Conservation (phyloP, 2,888 invertebrate genomes). For the Leistus spinibarbis region DNA sequence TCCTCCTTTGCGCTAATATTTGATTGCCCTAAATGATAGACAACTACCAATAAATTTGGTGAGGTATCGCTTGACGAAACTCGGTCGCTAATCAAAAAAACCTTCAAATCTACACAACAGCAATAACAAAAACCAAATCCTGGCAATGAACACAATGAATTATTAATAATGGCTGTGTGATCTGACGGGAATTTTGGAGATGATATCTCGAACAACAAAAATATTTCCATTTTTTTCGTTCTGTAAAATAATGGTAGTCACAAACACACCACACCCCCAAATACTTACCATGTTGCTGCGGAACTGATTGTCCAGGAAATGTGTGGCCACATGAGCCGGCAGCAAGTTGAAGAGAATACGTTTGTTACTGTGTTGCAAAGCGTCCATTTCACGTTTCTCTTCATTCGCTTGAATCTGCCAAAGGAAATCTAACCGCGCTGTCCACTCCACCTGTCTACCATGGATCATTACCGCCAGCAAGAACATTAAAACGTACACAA, state of each 20-base stretch:
- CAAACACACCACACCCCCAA: slow-evolving; percentile 3
- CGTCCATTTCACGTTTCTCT: slow-evolving; percentile 91
- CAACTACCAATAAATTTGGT: neutral
- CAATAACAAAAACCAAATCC: slow-evolving; percentile 2
- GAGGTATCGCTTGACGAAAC: neutral
- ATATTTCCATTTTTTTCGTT: neutral
- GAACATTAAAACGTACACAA: slow-evolving; percentile 81
- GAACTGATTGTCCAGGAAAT: slow-evolving; percentile 89
- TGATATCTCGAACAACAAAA: slow-evolving; percentile 1
- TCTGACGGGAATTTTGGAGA: slow-evolving; percentile 19
- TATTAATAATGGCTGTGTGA: slow-evolving; percentile 10
- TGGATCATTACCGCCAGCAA: slow-evolving; percentile 84
- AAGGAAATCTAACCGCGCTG: slow-evolving; percentile 80
- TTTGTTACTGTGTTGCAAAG: slow-evolving; percentile 87
- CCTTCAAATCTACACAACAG: slow-evolving; percentile 2
- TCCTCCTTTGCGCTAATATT: no score
- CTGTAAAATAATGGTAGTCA: neutral
- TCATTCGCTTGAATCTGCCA: slow-evolving; percentile 88
- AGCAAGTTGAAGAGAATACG: slow-evolving; percentile 87
- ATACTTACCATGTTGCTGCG: slow-evolving; percentile 79
- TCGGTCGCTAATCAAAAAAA: neutral
- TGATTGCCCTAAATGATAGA: neutral
- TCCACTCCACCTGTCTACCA: slow-evolving; percentile 89
- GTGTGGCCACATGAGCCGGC: slow-evolving; percentile 90
- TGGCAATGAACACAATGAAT: neutral